phyloP scores from a whole-genome alignment of 2,113 vertebrate species.

The Atrichornis clamosus region DNA sequence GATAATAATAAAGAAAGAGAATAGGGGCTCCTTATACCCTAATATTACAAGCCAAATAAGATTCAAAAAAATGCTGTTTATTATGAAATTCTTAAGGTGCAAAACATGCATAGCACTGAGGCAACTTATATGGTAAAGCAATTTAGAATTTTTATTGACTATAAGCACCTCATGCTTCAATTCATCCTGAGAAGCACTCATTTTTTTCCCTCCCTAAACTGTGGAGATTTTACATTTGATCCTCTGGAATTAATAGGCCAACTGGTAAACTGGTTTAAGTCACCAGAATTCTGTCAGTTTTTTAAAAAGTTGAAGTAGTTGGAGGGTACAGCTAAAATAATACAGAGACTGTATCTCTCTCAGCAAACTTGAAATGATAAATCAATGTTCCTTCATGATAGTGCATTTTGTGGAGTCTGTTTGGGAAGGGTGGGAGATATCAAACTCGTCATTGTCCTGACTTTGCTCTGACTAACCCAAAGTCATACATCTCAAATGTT shows the following conservation, averaged over 20 bases:
- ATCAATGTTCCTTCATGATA: neutral
- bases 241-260: neutral
- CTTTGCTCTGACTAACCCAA: neutral
- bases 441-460: neutral
- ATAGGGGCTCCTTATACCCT: constrained; percentile 29
- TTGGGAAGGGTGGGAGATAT: neutral
- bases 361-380: neutral
- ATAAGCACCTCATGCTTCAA: constrained; percentile 7
- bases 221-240: neutral
- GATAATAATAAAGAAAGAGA: constrained; percentile 39
- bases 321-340: neutral
- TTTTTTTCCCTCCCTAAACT: neutral
- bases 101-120: neutral
- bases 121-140: constrained; percentile 6
- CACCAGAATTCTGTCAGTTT: neutral
- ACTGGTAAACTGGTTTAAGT: neutral
- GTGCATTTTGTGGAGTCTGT: neutral
- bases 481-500: neutral
- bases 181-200: neutral
- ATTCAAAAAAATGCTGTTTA: constrained; percentile 21
- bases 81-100: constrained; percentile 33
- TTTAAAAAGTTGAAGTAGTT: neutral
- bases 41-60: neutral
- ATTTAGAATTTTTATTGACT: constrained; percentile 41
- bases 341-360: neutral